Evolutionary conservation across 2,113 vertebrate species (phyloP), one percentile per base, ranked within the genome.

Genomic region (Ochotona princeps): DNA sequence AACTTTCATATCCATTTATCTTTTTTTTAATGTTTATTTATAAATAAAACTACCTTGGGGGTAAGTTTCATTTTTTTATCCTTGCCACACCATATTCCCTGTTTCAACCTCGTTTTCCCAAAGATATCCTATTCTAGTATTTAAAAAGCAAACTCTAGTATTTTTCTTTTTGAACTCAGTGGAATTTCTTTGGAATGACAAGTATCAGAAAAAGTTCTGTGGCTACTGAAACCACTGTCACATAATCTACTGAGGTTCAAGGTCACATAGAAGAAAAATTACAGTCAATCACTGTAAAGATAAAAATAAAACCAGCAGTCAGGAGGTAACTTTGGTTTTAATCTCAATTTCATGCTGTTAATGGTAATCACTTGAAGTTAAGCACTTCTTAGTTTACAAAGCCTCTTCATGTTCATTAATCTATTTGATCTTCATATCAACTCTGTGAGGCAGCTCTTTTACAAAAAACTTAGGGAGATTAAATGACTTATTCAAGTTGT

Each of bases 131-230:
- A 38, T 86, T 80, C 72, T 30, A 21, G 81, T 73, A 70, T 65
- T 92, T 78, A 89, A 91, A 89, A 83, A 87, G 18, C 54, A 94
- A 81, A 82, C 57, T 73, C 75, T 5, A 91, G 57, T 95, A 76
- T 94, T 94, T 96, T 94, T 47, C 73, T 91, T 61, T 84, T 73
- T 84, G 67, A 7, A 35, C 69, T 57, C 74, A 90, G 47, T 83
- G 94, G 95, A 96, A 96, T 96, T 92, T 94, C 92, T 93, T 83
- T 93, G 88, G 96, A 96, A 97, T 96, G 96, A 93, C 85, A 95
- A 96, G 7, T 92, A 96, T 94, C 95, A 95, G 92, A 88, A 96
- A 94, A 92, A 94, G 89, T 73, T 92, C 73, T 70, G 91, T 9
- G 26, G 81, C 60, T 61, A 66, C 73, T 47, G 47, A 91, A 91